A percentile compares a stretch with the other conserved stretches of the same genome.
phyloP scores from a whole-genome alignment of 1,140 invertebrate species.

The Hylaeus volcanicus region DNA sequence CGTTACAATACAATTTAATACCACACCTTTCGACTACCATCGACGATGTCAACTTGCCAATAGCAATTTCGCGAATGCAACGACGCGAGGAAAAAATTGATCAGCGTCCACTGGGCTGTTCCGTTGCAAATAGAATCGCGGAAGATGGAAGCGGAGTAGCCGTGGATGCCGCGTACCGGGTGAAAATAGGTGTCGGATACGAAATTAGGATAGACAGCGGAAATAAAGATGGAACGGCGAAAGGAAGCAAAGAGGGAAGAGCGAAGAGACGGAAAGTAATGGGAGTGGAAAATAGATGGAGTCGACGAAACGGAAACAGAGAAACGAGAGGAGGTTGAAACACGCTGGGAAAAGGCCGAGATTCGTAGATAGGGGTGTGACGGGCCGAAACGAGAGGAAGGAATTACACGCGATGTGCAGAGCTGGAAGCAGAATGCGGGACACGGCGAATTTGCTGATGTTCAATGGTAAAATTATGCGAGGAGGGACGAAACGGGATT shows the following conservation, averaged over 20 bases:
- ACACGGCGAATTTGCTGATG: constrained; percentile 20
- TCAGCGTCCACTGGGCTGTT: too few species aligned
- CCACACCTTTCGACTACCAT: too few species aligned
- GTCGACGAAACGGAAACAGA: neutral
- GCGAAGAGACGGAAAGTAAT: neutral
- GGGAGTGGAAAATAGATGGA: constrained; percentile 7
- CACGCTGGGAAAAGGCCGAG: neutral
- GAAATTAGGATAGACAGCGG: neutral
- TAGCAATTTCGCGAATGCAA: too few species aligned
- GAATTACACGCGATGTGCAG: constrained; percentile 11
- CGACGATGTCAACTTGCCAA: too few species aligned
- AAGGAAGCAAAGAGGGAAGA: neutral
- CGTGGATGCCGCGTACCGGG: too few species aligned
- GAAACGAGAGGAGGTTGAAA: neutral
- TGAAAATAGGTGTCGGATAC: too few species aligned
- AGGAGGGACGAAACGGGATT: constrained; percentile 59
- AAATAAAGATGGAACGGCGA: too few species aligned
- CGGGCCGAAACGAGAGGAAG: constrained; percentile 6
- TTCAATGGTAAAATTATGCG: constrained; percentile 65
- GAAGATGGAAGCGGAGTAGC: too few species aligned
- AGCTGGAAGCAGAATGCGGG: neutral
- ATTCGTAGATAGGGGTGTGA: neutral
- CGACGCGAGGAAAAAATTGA: too few species aligned
- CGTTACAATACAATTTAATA: too few species aligned
- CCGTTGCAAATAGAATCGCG: too few species aligned